A percentile compares a stretch with the other conserved stretches of the same genome.
phyloP scores from a whole-genome alignment of 2,888 invertebrate species.

The Cephalotes varians region DNA sequence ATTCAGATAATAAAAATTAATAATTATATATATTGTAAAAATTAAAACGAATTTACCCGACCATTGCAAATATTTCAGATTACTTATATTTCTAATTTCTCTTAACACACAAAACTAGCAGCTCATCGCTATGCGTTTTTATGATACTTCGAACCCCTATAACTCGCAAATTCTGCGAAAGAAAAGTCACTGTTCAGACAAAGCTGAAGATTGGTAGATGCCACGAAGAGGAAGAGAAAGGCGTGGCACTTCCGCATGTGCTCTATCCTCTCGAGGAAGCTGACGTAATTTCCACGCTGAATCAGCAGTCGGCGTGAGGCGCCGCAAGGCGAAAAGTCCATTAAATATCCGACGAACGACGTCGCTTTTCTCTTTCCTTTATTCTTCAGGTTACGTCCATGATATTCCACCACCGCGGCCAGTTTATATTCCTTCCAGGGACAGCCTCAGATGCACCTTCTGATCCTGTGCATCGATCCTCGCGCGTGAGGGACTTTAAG shows the following conservation, averaged over 20 bases:
- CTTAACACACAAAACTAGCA: not conserved
- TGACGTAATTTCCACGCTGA: conserved; percentile 74
- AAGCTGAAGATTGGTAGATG: not conserved
- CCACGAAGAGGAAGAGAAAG: conserved; percentile 41
- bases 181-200: conserved; percentile 6
- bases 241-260: conserved; percentile 60
- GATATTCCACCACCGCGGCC: conserved; percentile 43
- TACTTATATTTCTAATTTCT: not conserved
- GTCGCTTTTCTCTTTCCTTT: conserved; percentile 42
- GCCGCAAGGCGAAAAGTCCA: conserved; percentile 73
- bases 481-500: not conserved
- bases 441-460: conserved; percentile 15
- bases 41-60: not conserved
- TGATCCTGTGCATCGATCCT: conserved; percentile 26
- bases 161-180: not conserved
- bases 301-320: conserved; percentile 72
- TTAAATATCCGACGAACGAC: conserved; percentile 66
- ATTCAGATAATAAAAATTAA: not conserved
- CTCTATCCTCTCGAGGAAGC: conserved; percentile 49
- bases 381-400: conserved; percentile 33
- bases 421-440: conserved; percentile 21
- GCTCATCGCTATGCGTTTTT: not conserved
- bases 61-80: not conserved
- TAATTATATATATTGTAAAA: not conserved
- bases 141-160: not conserved